These are phyloP conservation scores for Loriculus beryllinus DNA, from an alignment of 2,797 vertebrate genomes.

Conservation along the genomic window DNA sequence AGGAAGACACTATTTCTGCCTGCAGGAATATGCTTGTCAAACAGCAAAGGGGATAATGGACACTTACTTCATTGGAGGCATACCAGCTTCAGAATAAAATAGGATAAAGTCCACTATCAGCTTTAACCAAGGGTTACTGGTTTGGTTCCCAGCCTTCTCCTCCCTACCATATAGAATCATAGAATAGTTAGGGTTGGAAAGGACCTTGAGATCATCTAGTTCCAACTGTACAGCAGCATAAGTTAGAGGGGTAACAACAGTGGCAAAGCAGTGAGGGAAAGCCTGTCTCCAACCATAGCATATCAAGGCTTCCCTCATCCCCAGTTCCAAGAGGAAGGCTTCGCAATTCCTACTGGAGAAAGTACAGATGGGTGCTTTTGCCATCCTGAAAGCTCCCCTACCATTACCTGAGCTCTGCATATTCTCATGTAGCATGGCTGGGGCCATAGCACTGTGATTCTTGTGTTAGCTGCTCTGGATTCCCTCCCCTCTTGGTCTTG, in stretches of 20 bases:
- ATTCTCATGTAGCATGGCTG: accelerated
- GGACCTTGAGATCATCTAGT: too few relatives aligned
- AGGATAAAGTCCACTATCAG: not conserved
- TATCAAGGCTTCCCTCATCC: not conserved
- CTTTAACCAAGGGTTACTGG: not conserved
- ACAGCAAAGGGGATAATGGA: not conserved
- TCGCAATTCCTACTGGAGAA: not conserved
- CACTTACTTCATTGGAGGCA: not conserved
- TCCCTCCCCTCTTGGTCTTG: not conserved
- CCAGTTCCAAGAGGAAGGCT: not conserved
- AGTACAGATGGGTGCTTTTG: not conserved
- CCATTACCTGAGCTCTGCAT: not conserved
- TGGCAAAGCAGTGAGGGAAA: not conserved
- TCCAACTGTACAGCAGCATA: not conserved
- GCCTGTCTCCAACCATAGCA: not conserved
- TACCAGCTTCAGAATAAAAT: not conserved
- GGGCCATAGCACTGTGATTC: not conserved
- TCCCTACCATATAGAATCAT: not conserved
- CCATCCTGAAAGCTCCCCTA: not conserved
- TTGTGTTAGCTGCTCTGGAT: not conserved
- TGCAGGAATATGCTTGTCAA: not conserved
- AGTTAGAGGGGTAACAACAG: not conserved
- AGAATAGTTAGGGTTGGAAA: too few relatives aligned
- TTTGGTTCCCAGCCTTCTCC: not conserved
- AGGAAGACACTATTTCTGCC: not conserved